Evolutionary conservation across 1,140 invertebrate species (phyloP).

Genomic region (Lamellibrachia luymesi): DNA sequence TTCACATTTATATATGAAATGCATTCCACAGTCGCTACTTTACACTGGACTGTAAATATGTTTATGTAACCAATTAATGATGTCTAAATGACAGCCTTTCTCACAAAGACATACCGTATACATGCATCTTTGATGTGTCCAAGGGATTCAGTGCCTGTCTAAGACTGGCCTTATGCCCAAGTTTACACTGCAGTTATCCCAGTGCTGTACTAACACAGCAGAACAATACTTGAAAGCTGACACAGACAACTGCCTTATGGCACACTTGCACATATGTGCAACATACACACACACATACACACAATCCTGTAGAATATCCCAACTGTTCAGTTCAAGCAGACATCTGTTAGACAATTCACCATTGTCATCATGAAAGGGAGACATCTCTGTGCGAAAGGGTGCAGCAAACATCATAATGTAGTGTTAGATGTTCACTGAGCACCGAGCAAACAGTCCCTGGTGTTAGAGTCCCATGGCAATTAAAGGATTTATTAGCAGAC

Average conservation of each 20-base stretch:
- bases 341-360: too few relatives aligned
- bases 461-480: background rate
- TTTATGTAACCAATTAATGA: background rate
- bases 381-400: background rate
- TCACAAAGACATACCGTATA: background rate
- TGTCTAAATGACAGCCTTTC: background rate
- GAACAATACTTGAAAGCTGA: background rate
- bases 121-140: background rate
- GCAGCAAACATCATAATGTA: background rate
- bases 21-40: background rate
- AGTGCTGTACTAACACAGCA: background rate
- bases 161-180: background rate
- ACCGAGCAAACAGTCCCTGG: background rate
- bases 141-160: background rate
- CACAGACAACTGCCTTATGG: background rate
- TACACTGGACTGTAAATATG: background rate
- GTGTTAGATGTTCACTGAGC: background rate
- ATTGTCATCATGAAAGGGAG: background rate
- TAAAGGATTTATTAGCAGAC: background rate
- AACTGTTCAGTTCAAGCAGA: background rate
- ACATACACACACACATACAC: background rate
- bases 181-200: background rate
- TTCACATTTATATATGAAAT: background rate
- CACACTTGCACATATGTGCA: background rate
- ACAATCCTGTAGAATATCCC: background rate